Conservation (phyloP, 2,888 invertebrate genomes). For the Melinopterus prodromus region DNA sequence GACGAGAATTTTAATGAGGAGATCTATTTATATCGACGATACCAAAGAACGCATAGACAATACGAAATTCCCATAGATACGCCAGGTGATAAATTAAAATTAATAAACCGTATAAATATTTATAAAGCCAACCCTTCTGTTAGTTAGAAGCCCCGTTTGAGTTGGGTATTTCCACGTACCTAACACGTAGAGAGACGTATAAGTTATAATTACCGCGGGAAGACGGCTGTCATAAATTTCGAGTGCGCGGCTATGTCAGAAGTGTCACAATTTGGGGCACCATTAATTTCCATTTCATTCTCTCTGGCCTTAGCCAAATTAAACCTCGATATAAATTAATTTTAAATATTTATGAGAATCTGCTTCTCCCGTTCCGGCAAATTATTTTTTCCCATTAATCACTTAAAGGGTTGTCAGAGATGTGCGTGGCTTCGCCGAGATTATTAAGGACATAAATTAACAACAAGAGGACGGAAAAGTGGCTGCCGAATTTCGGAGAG, state of each 20-base stretch:
- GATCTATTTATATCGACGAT: constrained; percentile 15
- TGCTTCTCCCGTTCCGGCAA: constrained; percentile 32
- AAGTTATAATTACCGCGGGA: constrained; percentile 13
- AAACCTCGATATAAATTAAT: constrained; percentile 31
- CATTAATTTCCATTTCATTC: constrained; percentile 35
- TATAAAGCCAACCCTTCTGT: constrained; percentile 15
- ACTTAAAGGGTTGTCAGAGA: constrained; percentile 42
- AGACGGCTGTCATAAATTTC: background rate
- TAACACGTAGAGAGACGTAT: constrained; percentile 4
- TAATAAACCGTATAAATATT: constrained; percentile 23
- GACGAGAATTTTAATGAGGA: constrained; percentile 15
- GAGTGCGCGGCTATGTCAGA: constrained; percentile 8
- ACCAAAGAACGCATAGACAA: constrained; percentile 5
- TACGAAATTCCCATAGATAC: constrained; percentile 4
- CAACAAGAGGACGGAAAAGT: constrained; percentile 32
- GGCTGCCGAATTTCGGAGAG: constrained; percentile 17
- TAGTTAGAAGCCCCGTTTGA: background rate
- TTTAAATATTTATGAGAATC: constrained; percentile 37
- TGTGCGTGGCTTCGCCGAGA: constrained; percentile 41
- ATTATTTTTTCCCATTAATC: constrained; percentile 42
- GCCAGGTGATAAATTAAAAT: constrained; percentile 21
- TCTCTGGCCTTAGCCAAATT: constrained; percentile 21
- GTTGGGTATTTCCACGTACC: constrained; percentile 10
- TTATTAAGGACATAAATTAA: constrained; percentile 44
- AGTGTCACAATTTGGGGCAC: constrained; percentile 27